Evolutionary conservation across 1,140 invertebrate genomes (phyloP).

Genomic region (Aphelenchoides besseyi): DNA sequence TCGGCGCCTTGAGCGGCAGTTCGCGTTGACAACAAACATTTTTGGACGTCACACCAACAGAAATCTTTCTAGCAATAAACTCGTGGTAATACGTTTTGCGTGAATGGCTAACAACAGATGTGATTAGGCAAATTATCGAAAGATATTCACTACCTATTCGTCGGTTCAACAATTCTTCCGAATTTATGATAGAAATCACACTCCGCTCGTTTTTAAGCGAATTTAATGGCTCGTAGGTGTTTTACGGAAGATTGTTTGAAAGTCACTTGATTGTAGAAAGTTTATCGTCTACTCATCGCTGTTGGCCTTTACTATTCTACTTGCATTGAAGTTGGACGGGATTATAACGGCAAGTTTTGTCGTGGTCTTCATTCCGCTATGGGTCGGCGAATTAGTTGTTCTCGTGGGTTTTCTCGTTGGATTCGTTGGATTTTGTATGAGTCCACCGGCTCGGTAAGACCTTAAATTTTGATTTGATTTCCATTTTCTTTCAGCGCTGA

Average conservation of each 20-base stretch:
- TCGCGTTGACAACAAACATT: no score
- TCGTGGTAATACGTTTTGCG: background rate
- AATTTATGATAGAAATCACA: slow-evolving; percentile 37
- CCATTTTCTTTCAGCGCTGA: slow-evolving; percentile 26
- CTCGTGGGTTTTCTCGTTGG: slow-evolving; percentile 37
- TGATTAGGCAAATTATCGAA: background rate
- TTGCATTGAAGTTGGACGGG: slow-evolving; percentile 35
- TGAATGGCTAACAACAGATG: background rate
- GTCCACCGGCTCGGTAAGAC: slow-evolving; percentile 35
- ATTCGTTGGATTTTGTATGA: slow-evolving; percentile 34
- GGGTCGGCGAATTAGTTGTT: slow-evolving; percentile 39
- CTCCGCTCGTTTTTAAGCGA: slow-evolving; percentile 42
- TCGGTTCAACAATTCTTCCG: slow-evolving; percentile 6
- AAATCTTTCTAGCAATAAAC: background rate
- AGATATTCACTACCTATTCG: background rate
- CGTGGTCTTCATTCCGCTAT: slow-evolving; percentile 39
- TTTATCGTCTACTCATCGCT: slow-evolving; percentile 42
- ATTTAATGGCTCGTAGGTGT: slow-evolving; percentile 47
- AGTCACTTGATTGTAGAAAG: slow-evolving; percentile 30
- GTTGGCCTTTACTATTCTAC: slow-evolving; percentile 29
- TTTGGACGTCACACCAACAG: no score
- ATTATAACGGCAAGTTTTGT: slow-evolving; percentile 28
- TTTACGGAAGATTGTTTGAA: background rate
- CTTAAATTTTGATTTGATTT: slow-evolving; percentile 24
- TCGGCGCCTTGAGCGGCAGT: no score